Evolutionary conservation across 2,797 vertebrate species (phyloP), one percentile per base, ranked within the genome.

Genomic region (Liasis olivaceus): DNA sequence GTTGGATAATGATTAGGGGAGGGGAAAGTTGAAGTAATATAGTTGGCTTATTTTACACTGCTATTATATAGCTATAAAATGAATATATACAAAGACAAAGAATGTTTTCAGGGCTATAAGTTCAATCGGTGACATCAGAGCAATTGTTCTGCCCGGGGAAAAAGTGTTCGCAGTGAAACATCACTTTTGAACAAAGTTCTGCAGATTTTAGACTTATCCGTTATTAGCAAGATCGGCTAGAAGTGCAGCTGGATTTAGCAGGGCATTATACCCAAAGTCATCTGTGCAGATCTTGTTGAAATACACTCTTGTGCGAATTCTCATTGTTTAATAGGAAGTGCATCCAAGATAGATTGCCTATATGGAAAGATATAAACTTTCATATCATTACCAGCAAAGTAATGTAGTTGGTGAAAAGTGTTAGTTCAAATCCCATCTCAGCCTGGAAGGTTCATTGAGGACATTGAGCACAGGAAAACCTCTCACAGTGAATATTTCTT

Each of bases 81-180:
- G 89, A 90, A 60, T 60, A 72, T 0, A 28, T 62, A 7, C 14
- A 69, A 89, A 8, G 17, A 87, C 26, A 28, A 56, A 86, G 63
- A 56, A 24, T 56, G n/a, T 85, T 85, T 85, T 47, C 31, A 77
- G 94, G 69, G 92, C 94, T 90, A 66, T 85, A 95, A 94, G 89
- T 94, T 85, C n/a, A 93, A 90, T 14, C 90, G 47, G 24, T 51
- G 94, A 89, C 92, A 92, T 87, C 94, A 91, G 92, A 94, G 28
- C 0, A 0, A 0, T 9, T 12, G 9, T 87, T 94, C 58, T 84
- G 1, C 9, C 72, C 31, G 66, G 20, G 91, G 26, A 85, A 64
- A 89, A 81, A 63, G 87, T 63, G 86, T 54, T 77, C 93, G 56
- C 51, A 62, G n/a, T 84, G 22, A 36, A 88, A 88, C 11, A 90